Conservation (phyloP, 2,797 vertebrate species). For the Oryzias sinensis region DNA sequence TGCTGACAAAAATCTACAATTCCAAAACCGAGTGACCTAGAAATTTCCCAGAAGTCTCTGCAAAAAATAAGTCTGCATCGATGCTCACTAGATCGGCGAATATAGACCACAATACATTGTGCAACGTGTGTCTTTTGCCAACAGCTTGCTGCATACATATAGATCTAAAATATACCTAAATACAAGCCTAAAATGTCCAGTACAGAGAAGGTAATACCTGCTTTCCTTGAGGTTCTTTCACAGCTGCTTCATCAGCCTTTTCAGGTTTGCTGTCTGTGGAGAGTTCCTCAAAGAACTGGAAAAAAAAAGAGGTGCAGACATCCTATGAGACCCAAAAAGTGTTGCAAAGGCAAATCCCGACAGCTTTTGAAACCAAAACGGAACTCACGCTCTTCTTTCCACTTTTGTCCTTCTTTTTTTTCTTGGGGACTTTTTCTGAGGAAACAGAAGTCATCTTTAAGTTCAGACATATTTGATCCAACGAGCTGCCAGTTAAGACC, state of each 20-base stretch:
- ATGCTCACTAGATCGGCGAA: too few relatives aligned
- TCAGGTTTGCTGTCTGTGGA: conserved; percentile 79
- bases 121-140: too few relatives aligned
- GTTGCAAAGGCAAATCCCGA: too few relatives aligned
- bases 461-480: background rate
- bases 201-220: conserved; percentile 58
- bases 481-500: background rate
- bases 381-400: conserved; percentile 88
- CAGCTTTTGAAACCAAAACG: background rate
- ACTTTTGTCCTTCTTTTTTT: conserved; percentile 82
- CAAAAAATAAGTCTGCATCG: too few relatives aligned
- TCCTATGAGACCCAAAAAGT: background rate
- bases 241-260: conserved; percentile 68
- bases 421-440: conserved; percentile 77
- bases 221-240: conserved; percentile 75
- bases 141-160: too few relatives aligned
- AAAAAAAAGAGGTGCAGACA: conserved; percentile 13
- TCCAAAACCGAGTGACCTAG: too few relatives aligned
- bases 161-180: too few relatives aligned
- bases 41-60: too few relatives aligned
- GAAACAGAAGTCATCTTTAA: background rate
- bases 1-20: too few relatives aligned
- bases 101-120: too few relatives aligned
- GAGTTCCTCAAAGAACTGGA: conserved; percentile 91
- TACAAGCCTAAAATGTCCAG: too few relatives aligned